Conservation (phyloP, 2,797 vertebrate genomes). For the Poecilia picta region DNA sequence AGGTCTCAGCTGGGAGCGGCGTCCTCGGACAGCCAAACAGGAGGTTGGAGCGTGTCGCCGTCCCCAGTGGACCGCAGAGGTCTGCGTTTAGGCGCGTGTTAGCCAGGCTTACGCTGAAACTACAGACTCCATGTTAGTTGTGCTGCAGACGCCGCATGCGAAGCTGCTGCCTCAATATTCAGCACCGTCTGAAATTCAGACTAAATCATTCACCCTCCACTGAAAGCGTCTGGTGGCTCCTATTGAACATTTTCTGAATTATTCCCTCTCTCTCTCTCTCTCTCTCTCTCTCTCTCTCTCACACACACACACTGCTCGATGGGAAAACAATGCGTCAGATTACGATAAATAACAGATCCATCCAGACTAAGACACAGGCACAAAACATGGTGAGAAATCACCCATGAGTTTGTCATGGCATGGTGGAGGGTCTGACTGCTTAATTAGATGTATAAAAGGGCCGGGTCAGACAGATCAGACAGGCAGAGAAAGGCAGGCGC, state of each 20-base stretch:
- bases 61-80: constrained; percentile 23
- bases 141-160: constrained; percentile 30
- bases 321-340: constrained; percentile 73
- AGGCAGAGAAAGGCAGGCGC: constrained; percentile 77
- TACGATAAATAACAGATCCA: constrained; percentile 62
- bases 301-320: constrained; percentile 38
- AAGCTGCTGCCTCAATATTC: constrained; percentile 43
- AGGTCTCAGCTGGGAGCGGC: constrained; percentile 44
- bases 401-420: constrained; percentile 75
- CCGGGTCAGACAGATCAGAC: constrained; percentile 78
- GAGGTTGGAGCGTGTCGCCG: constrained; percentile 56
- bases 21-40: constrained; percentile 34
- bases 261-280: constrained; percentile 57
- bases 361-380: constrained; percentile 68
- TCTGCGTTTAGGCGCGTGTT: constrained; percentile 18
- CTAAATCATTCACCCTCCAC: constrained; percentile 61
- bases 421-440: constrained; percentile 80
- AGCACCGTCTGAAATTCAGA: constrained; percentile 35
- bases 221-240: constrained; percentile 49
- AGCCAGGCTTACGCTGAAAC: constrained; percentile 13
- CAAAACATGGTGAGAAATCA: constrained; percentile 78
- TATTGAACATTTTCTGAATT: constrained; percentile 59
- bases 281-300: constrained; percentile 60
- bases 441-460: constrained; percentile 80
- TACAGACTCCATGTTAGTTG: constrained; percentile 6